phyloP scores from a whole-genome alignment of 2,888 invertebrate genomes.

The Ferrisia virgata region DNA sequence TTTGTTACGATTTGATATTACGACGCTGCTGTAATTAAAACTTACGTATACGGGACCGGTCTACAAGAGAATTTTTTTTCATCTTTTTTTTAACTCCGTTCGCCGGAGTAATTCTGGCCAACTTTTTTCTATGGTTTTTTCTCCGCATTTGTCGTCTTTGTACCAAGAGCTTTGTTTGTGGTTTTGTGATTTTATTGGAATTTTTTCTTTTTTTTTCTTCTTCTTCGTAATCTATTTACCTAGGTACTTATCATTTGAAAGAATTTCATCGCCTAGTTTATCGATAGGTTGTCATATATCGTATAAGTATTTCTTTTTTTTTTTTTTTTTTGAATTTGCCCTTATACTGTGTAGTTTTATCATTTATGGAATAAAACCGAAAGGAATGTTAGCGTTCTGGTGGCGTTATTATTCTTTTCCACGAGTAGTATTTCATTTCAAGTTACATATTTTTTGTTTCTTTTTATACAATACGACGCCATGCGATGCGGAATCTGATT shows the following conservation, averaged over 20 bases:
- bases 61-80: neutral
- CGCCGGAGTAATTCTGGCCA: neutral
- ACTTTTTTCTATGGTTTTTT: neutral
- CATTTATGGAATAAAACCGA: neutral
- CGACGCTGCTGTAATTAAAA: conserved; percentile 4
- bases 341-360: neutral
- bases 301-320: no score
- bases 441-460: neutral
- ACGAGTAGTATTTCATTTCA: neutral
- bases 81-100: neutral
- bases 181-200: neutral
- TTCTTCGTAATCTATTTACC: neutral
- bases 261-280: neutral
- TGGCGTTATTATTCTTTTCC: neutral
- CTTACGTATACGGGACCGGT: neutral
- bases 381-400: neutral
- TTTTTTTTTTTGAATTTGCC: neutral
- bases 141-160: neutral
- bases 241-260: neutral
- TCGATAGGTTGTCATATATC: neutral
- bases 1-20: neutral
- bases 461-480: no score
- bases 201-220: neutral
- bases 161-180: neutral
- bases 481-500: neutral